These are phyloP conservation scores for Mareca strepera DNA, from an alignment of 2,797 vertebrate species.

Conservation along the genomic window DNA sequence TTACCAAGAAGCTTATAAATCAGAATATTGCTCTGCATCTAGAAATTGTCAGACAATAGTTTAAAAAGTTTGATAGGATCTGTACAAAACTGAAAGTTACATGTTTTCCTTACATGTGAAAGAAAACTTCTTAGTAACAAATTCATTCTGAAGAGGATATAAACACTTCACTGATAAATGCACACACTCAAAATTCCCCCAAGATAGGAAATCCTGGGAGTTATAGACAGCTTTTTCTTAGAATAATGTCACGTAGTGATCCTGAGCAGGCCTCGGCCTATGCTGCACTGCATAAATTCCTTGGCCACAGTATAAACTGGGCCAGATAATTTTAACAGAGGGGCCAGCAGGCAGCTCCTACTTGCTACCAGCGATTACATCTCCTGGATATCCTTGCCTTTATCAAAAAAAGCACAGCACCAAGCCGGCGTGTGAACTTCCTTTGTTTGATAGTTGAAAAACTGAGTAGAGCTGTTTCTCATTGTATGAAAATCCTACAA, in stretches of 20 bases:
- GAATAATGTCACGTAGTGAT: background rate
- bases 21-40: background rate
- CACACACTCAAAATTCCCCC: background rate
- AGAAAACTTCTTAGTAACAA: background rate
- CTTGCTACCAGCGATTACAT: fast-evolving
- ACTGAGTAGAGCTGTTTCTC: background rate
- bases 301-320: background rate
- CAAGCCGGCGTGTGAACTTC: background rate
- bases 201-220: background rate
- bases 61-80: background rate
- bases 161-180: background rate
- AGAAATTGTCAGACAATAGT: background rate
- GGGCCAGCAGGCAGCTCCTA: background rate
- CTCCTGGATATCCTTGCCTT: background rate
- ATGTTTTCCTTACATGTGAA: background rate
- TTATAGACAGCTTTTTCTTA: background rate
- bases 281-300: background rate
- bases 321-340: background rate
- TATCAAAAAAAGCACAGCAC: background rate
- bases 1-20: background rate
- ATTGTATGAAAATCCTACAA: background rate
- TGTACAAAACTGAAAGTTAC: background rate
- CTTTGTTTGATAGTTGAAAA: background rate
- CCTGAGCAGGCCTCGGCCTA: background rate
- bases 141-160: background rate